Evolutionary conservation across 2,113 vertebrate genomes (phyloP), one percentile per base, ranked within the genome.

Genomic region (Conger conger): DNA sequence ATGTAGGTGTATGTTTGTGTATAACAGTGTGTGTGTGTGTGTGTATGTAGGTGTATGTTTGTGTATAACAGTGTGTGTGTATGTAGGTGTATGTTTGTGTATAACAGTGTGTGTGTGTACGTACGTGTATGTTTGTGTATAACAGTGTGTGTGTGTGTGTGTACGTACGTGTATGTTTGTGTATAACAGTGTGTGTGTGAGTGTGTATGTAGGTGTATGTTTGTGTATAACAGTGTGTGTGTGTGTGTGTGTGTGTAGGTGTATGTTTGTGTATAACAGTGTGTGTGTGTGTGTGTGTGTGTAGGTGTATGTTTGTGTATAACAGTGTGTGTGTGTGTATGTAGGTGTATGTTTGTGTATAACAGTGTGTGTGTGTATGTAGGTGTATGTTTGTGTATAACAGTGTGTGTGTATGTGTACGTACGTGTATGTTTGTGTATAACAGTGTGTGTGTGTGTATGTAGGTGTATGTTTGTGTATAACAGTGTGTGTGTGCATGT

Each of bases 231-330:
- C n/a, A 17, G n/a, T n/a, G n/a, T n/a, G n/a, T n/a, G n/a, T n/a
- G 54, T 20, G 4, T 17, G 8, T 3, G 40, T 42, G 16, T 77
- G 37, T 81, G 57, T 77, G 82, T 80, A n/a, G n/a, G n/a, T n/a
- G n/a, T n/a, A n/a, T n/a, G n/a, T n/a, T n/a, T n/a, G n/a, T n/a
- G n/a, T n/a, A n/a, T n/a, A n/a, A n/a, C n/a, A n/a, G n/a, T n/a
- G n/a, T 42, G 3, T 42, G 85, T 82, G 80, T 53, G 82, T 57
- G 54, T 40, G 81, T 45, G 81, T 82, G 50, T 79, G 87, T 79
- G 40, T 81, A 54, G 42, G 20, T 42, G 86, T 1, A 15, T 15
- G 6, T 57, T 15, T 35, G 53, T 53, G 37, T 23, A 53, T 17
- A 8, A 37, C 33, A 42, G 40, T 42, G 40, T 1, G 40, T 42